Evolutionary conservation across 2,888 invertebrate species (phyloP).

Genomic region (Automeris io): DNA sequence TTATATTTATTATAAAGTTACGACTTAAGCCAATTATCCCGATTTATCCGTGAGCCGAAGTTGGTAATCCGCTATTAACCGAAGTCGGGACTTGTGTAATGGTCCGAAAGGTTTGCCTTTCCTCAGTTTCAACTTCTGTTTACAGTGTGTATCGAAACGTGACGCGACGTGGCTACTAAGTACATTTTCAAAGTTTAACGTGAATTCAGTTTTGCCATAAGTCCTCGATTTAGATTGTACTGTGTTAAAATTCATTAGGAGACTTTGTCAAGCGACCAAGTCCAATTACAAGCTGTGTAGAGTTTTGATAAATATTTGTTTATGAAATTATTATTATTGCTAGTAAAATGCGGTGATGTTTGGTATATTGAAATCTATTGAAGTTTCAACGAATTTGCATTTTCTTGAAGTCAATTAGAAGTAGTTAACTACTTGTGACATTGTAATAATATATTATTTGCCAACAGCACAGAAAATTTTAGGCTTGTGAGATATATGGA

Average conservation of each 20-base stretch:
- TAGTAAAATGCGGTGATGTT: no score
- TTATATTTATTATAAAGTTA: background rate
- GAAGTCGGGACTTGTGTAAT: conserved; percentile 34
- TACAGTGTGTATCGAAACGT: conserved; percentile 14
- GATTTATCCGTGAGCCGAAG: conserved; percentile 33
- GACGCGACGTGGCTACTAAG: conserved; percentile 9
- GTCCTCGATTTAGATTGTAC: background rate
- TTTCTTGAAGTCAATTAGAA: no score
- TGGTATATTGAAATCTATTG: no score
- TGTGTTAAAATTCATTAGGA: background rate
- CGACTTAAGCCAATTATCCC: conserved; percentile 25
- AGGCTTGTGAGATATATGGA: no score
- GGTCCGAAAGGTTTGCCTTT: conserved; percentile 30
- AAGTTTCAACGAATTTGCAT: no score
- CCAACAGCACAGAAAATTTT: no score
- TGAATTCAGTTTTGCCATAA: background rate
- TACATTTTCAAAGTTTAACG: conserved; percentile 6
- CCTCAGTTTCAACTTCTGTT: conserved; percentile 28
- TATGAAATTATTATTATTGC: no score
- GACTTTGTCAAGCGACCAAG: no score
- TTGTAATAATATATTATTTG: no score
- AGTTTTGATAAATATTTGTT: no score
- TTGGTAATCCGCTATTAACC: conserved; percentile 34
- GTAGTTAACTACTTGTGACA: no score
- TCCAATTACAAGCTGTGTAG: no score